Evolutionary conservation across 92 coral and sea anemone species (phyloP).

Genomic region (Isaurus tuberculatus): DNA sequence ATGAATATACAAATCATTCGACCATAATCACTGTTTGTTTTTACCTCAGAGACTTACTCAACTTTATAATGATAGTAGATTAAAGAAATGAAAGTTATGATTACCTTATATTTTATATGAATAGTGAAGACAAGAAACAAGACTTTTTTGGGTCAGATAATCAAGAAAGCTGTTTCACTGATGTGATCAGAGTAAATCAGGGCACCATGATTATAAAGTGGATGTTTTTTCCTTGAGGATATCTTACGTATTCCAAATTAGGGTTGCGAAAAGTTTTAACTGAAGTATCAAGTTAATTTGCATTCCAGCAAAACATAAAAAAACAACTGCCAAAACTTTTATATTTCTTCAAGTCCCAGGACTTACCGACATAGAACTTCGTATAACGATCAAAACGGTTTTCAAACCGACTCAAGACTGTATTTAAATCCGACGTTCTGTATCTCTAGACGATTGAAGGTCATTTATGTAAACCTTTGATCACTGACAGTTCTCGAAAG

Average conservation of each 20-base stretch:
- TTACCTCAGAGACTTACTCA: not conserved
- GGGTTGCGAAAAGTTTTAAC: not conserved
- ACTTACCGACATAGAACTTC: constrained; percentile 49
- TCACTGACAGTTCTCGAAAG: not conserved
- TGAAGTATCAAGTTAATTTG: not conserved
- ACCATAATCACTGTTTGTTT: not conserved
- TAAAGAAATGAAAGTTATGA: not conserved
- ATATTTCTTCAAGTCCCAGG: not conserved
- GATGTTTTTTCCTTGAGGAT: not conserved
- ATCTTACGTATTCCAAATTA: not conserved
- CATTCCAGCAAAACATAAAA: not conserved
- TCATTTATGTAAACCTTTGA: not conserved
- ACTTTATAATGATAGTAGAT: not conserved
- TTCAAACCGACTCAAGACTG: constrained; percentile 1
- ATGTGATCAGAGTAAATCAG: not conserved
- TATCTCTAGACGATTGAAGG: not conserved
- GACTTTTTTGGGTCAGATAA: not conserved
- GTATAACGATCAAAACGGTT: not conserved
- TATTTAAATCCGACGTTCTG: not conserved
- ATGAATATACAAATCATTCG: not conserved
- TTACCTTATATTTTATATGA: not conserved
- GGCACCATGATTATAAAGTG: not conserved
- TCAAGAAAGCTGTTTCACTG: not conserved
- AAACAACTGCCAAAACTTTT: not conserved
- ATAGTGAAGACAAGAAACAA: not conserved